Conservation (phyloP, 2,113 vertebrate species). For the Syngnathus typhle region DNA sequence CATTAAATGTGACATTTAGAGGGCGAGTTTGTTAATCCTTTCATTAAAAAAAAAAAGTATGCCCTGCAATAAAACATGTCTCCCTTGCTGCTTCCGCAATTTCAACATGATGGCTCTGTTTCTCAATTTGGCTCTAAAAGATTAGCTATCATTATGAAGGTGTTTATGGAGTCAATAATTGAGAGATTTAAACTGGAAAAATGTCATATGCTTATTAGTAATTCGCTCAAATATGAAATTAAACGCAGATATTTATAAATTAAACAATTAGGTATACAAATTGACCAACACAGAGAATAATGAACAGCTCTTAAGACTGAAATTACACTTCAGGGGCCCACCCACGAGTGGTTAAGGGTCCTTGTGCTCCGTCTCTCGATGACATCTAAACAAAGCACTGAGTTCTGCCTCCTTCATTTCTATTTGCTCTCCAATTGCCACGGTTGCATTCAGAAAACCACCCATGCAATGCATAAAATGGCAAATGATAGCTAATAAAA, state of each 20-base stretch:
- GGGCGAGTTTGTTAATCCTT: conserved; percentile 10
- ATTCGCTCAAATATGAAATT: background rate
- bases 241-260: background rate
- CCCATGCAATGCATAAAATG: background rate
- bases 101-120: background rate
- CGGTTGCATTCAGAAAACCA: background rate
- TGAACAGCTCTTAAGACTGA: background rate
- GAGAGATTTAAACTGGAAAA: background rate
- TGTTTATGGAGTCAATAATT: background rate
- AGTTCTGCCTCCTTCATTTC: background rate
- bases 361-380: background rate
- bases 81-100: background rate
- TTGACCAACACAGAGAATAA: background rate
- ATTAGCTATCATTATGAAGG: background rate
- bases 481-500: background rate
- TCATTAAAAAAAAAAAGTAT: conserved; percentile 4
- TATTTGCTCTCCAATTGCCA: background rate
- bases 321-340: background rate
- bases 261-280: background rate
- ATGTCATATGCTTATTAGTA: conserved; percentile 1
- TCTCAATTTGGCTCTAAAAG: background rate
- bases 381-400: background rate
- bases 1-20: conserved; percentile 12
- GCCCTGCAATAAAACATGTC: background rate
- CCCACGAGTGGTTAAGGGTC: background rate